A percentile compares a stretch with the other conserved stretches of the same genome.
Conservation (phyloP, 2,113 vertebrate genomes). For the Tursiops truncatus region DNA sequence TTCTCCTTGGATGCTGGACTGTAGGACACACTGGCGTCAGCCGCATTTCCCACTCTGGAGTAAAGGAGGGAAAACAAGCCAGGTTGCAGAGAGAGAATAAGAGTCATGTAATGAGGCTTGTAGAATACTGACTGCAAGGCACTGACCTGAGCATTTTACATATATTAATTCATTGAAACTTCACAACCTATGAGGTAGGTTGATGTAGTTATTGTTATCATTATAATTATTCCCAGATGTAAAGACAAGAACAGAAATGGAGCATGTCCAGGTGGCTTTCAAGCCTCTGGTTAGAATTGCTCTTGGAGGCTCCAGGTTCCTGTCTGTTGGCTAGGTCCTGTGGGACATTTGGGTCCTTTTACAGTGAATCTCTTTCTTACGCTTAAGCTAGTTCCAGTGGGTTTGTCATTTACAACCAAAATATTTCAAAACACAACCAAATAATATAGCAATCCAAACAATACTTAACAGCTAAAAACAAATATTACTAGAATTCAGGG, state of each 20-base stretch:
- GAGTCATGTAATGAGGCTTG: not conserved
- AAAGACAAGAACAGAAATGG: not conserved
- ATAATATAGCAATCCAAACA: not conserved
- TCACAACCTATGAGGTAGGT: not conserved
- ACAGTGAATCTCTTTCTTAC: not conserved
- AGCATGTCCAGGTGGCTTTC: not conserved
- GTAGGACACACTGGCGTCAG: not conserved
- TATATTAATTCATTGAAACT: not conserved
- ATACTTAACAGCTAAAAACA: not conserved
- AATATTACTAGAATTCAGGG: not conserved
- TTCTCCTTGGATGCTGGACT: not conserved
- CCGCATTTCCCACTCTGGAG: not conserved
- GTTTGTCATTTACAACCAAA: not conserved
- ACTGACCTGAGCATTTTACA: not conserved
- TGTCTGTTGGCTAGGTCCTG: too few species aligned
- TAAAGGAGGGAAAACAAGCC: not conserved
- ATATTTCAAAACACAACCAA: not conserved
- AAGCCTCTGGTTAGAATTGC: not conserved
- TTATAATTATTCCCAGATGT: not conserved
- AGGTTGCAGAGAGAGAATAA: not conserved
- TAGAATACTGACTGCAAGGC: not conserved
- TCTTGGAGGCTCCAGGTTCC: not conserved
- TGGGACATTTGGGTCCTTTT: not conserved
- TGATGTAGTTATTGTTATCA: not conserved
- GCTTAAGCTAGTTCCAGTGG: not conserved